These are phyloP conservation scores for Eutrigla gurnardus DNA, from an alignment of 2,797 vertebrate genomes.

Conservation along the genomic window DNA sequence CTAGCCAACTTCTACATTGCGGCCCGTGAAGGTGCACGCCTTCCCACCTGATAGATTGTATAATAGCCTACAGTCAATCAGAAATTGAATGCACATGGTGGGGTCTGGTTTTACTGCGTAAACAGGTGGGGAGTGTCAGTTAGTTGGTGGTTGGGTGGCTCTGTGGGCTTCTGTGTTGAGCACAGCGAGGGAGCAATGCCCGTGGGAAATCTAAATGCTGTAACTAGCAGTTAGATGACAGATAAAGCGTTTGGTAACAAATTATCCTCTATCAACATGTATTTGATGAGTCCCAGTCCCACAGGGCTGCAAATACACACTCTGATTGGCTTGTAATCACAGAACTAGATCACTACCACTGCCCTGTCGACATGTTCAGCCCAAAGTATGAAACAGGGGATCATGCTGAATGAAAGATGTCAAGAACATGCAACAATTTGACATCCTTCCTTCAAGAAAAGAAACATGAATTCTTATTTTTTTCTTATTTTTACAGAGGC, in stretches of 20 bases:
- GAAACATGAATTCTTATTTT: slow-evolving; percentile 1
- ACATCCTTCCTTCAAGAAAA: slow-evolving; percentile 33
- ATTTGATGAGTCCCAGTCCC: slow-evolving; percentile 1
- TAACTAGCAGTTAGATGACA: background rate
- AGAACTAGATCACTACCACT: background rate
- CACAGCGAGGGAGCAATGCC: background rate
- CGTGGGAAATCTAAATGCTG: background rate
- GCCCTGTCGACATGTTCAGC: slow-evolving; percentile 2
- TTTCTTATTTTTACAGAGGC: slow-evolving; percentile 26
- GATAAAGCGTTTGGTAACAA: slow-evolving; percentile 10
- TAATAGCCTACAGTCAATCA: background rate
- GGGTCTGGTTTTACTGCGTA: background rate
- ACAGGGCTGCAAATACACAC: background rate
- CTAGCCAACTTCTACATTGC: background rate
- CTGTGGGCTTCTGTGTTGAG: background rate
- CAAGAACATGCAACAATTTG: slow-evolving; percentile 21
- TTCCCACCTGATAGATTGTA: background rate
- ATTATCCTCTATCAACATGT: background rate
- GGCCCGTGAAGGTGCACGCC: background rate
- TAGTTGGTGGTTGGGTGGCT: background rate
- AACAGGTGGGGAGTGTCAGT: background rate
- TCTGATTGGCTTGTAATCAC: background rate
- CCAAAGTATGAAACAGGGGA: slow-evolving; percentile 4
- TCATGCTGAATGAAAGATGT: slow-evolving; percentile 22
- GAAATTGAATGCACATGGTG: background rate